phyloP scores from a whole-genome alignment of 2,113 vertebrate genomes.

The Hipposideros armiger region DNA sequence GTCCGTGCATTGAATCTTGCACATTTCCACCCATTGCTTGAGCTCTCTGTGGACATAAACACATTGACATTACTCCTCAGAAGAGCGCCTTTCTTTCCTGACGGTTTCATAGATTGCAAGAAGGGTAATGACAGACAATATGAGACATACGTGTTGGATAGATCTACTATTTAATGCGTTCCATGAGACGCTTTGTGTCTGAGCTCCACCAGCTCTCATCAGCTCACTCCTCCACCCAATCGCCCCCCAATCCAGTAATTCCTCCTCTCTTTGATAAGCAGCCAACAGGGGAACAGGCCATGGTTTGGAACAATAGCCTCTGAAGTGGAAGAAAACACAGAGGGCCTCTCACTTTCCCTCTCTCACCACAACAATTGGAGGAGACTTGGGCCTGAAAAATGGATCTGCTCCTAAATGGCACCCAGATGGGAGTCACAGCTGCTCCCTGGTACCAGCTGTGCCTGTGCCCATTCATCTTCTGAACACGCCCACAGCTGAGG shows the following conservation, averaged over 20 bases:
- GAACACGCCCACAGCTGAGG: not conserved
- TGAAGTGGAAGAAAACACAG: constrained; percentile 56
- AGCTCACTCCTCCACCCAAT: constrained; percentile 20
- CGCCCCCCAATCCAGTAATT: constrained; percentile 13
- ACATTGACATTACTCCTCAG: not conserved
- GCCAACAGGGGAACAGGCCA: constrained; percentile 49
- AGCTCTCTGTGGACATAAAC: not conserved
- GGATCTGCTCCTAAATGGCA: constrained; percentile 62
- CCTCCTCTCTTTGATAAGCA: constrained; percentile 53
- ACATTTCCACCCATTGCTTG: not conserved
- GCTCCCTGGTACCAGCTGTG: constrained; percentile 25
- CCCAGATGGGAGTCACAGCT: constrained; percentile 20
- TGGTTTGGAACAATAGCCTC: constrained; percentile 6
- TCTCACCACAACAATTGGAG: constrained; percentile 56
- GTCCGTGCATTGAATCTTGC: not conserved
- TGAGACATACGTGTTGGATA: not conserved
- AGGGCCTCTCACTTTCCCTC: constrained; percentile 63
- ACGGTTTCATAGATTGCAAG: not conserved
- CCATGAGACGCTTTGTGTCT: constrained; percentile 1
- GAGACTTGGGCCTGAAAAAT: constrained; percentile 45
- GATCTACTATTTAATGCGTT: not conserved
- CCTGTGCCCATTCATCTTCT: constrained; percentile 42
- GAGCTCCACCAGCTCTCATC: constrained; percentile 43
- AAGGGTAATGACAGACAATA: not conserved
- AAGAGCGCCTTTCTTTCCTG: not conserved